Evolutionary conservation across 2,113 vertebrate species (phyloP).

Genomic region (Scopus umbretta): DNA sequence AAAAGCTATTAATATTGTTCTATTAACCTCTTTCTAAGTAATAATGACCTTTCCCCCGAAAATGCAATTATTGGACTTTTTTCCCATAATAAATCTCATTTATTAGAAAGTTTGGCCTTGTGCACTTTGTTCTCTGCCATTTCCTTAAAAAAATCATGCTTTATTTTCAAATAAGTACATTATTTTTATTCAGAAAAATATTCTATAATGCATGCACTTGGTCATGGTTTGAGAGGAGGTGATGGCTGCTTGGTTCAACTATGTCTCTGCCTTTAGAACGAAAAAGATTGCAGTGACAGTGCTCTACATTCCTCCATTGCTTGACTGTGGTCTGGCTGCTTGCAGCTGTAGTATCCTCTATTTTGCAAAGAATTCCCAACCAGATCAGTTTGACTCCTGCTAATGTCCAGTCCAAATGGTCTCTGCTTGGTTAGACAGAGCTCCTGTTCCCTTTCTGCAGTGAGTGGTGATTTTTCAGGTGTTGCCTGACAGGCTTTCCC

Average conservation of each 20-base stretch:
- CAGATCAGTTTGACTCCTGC: background rate
- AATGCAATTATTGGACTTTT: slow-evolving; percentile 71
- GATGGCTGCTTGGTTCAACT: background rate
- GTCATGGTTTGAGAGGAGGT: background rate
- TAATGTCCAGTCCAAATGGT: background rate
- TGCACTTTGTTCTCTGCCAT: slow-evolving; percentile 68
- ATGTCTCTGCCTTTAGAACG: background rate
- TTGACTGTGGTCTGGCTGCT: background rate
- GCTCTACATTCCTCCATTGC: background rate
- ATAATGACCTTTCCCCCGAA: slow-evolving; percentile 61
- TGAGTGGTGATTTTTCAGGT: background rate
- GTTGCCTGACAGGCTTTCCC: background rate
- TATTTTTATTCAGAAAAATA: slow-evolving; percentile 51
- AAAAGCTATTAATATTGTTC: slow-evolving; percentile 62
- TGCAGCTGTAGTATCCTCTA: background rate
- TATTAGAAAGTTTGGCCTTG: slow-evolving; percentile 70
- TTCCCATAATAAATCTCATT: slow-evolving; percentile 72
- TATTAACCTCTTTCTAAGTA: slow-evolving; percentile 61
- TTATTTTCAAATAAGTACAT: slow-evolving; percentile 70
- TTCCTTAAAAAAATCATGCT: slow-evolving; percentile 51
- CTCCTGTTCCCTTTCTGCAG: background rate
- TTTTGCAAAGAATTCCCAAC: background rate
- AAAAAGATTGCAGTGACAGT: background rate
- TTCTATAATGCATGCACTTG: background rate
- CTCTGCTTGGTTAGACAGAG: background rate